These are phyloP conservation scores for Dryobates pubescens DNA, from an alignment of 2,797 vertebrate genomes.

Conservation along the genomic window DNA sequence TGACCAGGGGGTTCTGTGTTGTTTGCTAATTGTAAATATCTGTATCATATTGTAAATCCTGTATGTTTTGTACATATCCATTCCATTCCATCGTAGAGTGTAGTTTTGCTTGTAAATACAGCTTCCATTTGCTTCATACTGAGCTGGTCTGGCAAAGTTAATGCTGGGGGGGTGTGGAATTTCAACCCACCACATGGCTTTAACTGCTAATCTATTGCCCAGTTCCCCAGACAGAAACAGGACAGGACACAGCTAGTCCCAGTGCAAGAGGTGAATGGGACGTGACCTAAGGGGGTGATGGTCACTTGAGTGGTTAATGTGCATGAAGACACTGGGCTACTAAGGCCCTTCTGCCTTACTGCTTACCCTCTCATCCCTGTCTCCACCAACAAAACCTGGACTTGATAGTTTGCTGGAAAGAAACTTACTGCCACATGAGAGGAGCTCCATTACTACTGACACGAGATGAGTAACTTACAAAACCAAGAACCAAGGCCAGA, in stretches of 20 bases:
- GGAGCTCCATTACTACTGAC: constrained; percentile 1
- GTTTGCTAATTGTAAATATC: no score
- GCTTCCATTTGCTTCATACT: no score
- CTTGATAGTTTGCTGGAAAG: not conserved
- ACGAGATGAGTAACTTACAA: not conserved
- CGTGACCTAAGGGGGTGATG: not conserved
- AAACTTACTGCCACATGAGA: not conserved
- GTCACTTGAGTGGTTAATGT: not conserved
- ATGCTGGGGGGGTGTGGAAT: no score
- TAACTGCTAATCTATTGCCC: not conserved
- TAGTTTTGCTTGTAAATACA: no score
- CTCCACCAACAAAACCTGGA: not conserved
- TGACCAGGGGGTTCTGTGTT: no score
- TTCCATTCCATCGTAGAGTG: no score
- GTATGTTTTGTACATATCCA: no score
- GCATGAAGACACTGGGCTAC: not conserved
- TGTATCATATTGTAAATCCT: no score
- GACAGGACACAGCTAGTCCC: not conserved
- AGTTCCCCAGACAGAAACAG: not conserved
- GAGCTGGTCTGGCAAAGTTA: no score
- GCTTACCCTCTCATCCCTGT: accelerated
- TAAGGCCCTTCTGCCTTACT: not conserved
- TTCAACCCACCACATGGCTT: not conserved
- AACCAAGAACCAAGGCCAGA: not conserved
- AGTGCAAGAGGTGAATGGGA: not conserved